phyloP scores from a whole-genome alignment of 2,888 invertebrate species.

The Harpagoxenus sublaevis region DNA sequence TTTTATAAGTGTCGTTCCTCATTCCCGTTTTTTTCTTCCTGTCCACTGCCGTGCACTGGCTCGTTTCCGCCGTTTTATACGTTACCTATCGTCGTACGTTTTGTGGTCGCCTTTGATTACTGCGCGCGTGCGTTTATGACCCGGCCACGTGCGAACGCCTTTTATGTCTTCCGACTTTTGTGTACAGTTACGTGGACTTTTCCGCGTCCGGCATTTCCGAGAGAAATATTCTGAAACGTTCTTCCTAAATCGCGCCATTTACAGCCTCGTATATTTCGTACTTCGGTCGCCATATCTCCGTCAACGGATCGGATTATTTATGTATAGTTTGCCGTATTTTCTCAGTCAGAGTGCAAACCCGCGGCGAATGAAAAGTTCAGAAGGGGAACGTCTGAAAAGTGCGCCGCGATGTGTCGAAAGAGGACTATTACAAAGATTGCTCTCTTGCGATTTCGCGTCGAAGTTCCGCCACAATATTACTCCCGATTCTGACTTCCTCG shows the following conservation, averaged over 20 bases:
- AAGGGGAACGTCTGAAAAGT: constrained; percentile 9
- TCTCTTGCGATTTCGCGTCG: constrained; percentile 29
- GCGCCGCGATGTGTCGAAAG: constrained; percentile 25
- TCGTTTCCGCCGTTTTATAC: constrained; percentile 17
- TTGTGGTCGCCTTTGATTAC: constrained; percentile 38
- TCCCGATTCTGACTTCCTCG: constrained; percentile 41
- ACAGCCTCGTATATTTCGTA: not conserved
- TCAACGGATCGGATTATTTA: constrained; percentile 30
- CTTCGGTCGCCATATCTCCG: not conserved
- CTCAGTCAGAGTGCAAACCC: constrained; percentile 1
- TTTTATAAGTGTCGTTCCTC: constrained; percentile 33
- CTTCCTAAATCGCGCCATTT: constrained; percentile 4
- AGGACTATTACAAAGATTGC: constrained; percentile 41
- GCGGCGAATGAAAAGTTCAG: constrained; percentile 25
- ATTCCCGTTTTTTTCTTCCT: not conserved
- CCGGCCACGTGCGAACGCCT: not conserved
- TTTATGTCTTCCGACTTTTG: constrained; percentile 22
- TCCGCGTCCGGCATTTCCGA: not conserved
- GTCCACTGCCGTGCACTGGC: not conserved
- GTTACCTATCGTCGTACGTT: constrained; percentile 7
- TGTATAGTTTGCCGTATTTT: constrained; percentile 14
- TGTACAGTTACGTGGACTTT: not conserved
- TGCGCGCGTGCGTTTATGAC: constrained; percentile 22
- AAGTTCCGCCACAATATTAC: constrained; percentile 36
- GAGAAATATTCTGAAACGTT: constrained; percentile 19